Percentiles rank a stretch among this genome's conserved stretches.
Conservation (phyloP, 2,888 invertebrate species). For the Apotomis capreana region DNA sequence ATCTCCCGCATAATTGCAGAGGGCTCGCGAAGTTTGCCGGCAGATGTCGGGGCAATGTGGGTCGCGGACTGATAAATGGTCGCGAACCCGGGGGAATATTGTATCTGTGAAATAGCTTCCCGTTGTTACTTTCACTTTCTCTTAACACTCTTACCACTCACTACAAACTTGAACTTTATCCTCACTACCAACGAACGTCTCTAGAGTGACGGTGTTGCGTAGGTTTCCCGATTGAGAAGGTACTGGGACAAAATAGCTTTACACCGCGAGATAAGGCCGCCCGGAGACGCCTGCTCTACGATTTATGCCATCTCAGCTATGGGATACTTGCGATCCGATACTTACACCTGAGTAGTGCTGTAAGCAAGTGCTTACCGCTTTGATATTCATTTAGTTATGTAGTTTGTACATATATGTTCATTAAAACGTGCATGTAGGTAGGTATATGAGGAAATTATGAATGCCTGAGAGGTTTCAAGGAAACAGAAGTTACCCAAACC, state of each 20-base stretch:
- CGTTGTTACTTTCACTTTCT: constrained; percentile 14
- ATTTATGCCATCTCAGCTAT: constrained; percentile 25
- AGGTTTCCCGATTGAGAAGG: constrained; percentile 16
- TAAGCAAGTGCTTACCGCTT: neutral
- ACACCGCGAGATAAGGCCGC: constrained; percentile 22
- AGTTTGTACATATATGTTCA: neutral
- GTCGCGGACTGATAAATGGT: constrained; percentile 75
- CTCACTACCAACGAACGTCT: neutral
- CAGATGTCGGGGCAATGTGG: constrained; percentile 74
- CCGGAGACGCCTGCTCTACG: constrained; percentile 12
- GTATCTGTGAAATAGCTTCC: constrained; percentile 57
- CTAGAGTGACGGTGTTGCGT: neutral
- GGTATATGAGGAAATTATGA: too few relatives aligned
- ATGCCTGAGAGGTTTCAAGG: too few relatives aligned
- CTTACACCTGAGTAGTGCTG: neutral
- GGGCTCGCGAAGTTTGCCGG: constrained; percentile 51
- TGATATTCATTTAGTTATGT: neutral
- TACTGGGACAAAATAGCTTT: constrained; percentile 25
- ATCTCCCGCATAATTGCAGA: constrained; percentile 48
- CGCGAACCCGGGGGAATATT: constrained; percentile 64
- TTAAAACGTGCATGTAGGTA: too few relatives aligned
- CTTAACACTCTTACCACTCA: neutral
- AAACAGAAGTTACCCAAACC: too few relatives aligned
- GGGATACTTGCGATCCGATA: constrained; percentile 6
- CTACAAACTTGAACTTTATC: neutral